Base-by-base conservation (phyloP, 2,113 vertebrate genomes). In the Sturnus vulgaris region DNA sequence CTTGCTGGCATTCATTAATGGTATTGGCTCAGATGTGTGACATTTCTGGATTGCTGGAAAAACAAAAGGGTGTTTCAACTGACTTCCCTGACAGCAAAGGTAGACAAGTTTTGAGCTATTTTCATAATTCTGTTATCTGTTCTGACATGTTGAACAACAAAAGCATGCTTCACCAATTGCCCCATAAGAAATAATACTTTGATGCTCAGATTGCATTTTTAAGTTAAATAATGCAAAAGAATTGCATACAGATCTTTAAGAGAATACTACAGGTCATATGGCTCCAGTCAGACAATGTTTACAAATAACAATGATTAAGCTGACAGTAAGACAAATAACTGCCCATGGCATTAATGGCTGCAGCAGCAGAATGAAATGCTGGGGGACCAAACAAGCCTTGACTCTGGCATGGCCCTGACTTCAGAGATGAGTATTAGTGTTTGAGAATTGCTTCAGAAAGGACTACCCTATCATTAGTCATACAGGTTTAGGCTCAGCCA, bases 1-100 rank as follows among this genome's bases (percentile, higher is more conserved):
- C 42, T 80, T 72, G 61, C 47, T 88, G 90, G 72, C 76, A 86
- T 94, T 96, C 71, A 70, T 90, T 92, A 92, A 65, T 39, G 60
- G 28, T 28, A 84, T 21, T 75, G 65, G 49, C 68, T 96, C 86
- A 78, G 56, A 76, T 65, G 27, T 55, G 52, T 39, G 42, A 56
- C 56, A 78, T 63, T 94, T 96, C 69, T 91, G 50, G 50, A 52
- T 50, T 16, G 17, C 46, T 90, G 73, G 31, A 17, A 33, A 80
- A 77, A 52, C 21, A 64, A 50, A 8, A 24, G 18, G 8, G 8
- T 0, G 0, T 78, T 93, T 88, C 63, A 63, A 63, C 27, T 42
- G 39, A 68, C 44, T 75, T 84, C 53, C 31, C 31, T 69, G 60
- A 84, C 30, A 86, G 80, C 44, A 82, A 68, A 92, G 68, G 56